Evolutionary conservation across 2,113 vertebrate genomes (phyloP).

Genomic region (Tichodroma muraria): DNA sequence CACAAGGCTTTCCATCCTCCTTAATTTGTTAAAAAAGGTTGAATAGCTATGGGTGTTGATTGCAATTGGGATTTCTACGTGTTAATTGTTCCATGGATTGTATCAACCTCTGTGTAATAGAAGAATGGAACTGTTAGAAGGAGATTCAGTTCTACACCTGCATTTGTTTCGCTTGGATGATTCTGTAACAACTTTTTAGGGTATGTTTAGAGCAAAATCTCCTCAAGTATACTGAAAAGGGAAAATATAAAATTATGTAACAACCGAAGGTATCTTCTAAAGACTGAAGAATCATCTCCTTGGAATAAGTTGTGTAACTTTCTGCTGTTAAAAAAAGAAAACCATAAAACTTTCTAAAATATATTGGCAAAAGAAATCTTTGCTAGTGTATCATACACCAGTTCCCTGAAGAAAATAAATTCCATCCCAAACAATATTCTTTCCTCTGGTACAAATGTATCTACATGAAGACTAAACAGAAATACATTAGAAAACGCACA

Average conservation of each 20-base stretch:
- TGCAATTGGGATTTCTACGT: not conserved
- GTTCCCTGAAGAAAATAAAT: not conserved
- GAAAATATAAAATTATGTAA: not conserved
- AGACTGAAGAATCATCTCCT: not conserved
- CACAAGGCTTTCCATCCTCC: not conserved
- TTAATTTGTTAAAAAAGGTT: not conserved
- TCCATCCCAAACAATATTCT: not conserved
- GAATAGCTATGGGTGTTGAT: not conserved
- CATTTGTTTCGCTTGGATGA: not conserved
- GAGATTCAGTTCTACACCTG: not conserved
- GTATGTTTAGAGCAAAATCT: not conserved
- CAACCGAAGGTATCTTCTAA: not conserved
- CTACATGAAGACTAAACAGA: not conserved
- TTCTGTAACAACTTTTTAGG: not conserved
- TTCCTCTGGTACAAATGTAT: not conserved
- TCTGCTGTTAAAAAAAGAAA: not conserved
- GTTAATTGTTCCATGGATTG: not conserved
- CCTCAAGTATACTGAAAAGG: not conserved
- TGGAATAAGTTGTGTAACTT: not conserved
- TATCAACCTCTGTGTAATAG: not conserved
- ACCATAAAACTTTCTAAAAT: not conserved
- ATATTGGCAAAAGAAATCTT: not conserved
- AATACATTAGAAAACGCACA: not conserved
- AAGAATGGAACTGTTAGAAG: not conserved
- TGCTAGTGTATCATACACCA: not conserved